Conservation (phyloP, 2,797 vertebrate species). For the Vespertilio murinus region DNA sequence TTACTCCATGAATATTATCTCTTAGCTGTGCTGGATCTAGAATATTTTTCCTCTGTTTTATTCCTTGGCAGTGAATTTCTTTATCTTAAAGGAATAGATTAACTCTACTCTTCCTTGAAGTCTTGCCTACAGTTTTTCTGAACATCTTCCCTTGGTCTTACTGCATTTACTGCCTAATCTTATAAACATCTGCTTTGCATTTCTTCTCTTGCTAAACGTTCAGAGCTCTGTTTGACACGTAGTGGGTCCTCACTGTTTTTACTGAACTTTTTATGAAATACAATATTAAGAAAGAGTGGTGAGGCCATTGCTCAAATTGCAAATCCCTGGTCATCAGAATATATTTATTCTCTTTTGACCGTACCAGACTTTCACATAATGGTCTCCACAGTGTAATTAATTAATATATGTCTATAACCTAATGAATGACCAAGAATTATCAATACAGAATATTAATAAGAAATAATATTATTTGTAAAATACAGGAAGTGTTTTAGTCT, state of each 20-base stretch:
- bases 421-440: background rate
- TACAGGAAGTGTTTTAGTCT: background rate
- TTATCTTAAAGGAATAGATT: background rate
- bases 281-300: background rate
- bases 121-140: background rate
- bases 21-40: background rate
- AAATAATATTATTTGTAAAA: slow-evolving; percentile 5
- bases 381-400: background rate
- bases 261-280: slow-evolving; percentile 13
- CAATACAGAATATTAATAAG: background rate
- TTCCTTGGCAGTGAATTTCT: background rate
- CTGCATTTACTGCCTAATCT: background rate
- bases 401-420: background rate
- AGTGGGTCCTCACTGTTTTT: background rate
- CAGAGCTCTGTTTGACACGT: background rate
- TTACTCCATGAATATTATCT: background rate
- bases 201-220: background rate
- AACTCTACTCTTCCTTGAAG: background rate
- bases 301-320: background rate
- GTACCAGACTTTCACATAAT: background rate
- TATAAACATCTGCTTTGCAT: background rate
- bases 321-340: background rate
- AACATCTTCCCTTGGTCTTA: background rate
- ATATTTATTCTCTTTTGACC: background rate
- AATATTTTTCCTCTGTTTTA: background rate